Percentiles rank a stretch among this genome's conserved stretches.
These are phyloP conservation scores for Syrphus vitripennis DNA, from an alignment of 2,888 invertebrate genomes.

Conservation along the genomic window DNA sequence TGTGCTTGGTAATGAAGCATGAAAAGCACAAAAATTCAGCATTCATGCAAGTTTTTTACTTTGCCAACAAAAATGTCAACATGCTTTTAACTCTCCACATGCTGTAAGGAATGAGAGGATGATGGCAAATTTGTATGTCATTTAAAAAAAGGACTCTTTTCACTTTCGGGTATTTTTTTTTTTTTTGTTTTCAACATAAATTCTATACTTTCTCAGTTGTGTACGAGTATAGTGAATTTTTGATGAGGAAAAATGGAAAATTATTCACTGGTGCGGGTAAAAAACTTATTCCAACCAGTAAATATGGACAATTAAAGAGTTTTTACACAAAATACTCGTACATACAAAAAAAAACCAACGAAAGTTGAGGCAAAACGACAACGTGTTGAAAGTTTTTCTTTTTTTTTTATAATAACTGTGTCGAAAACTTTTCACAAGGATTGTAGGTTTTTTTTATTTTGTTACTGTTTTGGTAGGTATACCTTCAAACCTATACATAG, in stretches of 20 bases:
- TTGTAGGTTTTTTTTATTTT: background rate
- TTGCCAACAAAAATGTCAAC: conserved; percentile 38
- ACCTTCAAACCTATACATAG: background rate
- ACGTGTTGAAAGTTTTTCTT: conserved; percentile 40
- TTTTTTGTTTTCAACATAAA: no score
- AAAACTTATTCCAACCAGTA: conserved; percentile 52
- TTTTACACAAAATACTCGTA: background rate
- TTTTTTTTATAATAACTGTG: conserved; percentile 6
- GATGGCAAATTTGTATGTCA: conserved; percentile 7
- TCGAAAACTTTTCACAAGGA: background rate
- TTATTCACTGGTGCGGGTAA: conserved; percentile 31
- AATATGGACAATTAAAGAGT: conserved; percentile 60
- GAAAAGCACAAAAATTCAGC: conserved; percentile 13
- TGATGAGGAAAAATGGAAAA: conserved; percentile 55
- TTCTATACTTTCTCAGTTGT: conserved; percentile 19
- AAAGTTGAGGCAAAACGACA: background rate
- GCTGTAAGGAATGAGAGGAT: background rate
- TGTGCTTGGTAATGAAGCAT: background rate
- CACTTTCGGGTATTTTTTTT: conserved; percentile 28
- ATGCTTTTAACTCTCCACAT: conserved; percentile 26
- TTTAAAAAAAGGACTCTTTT: background rate
- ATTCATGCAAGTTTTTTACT: background rate
- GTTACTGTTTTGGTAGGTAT: background rate
- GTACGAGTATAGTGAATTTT: conserved; percentile 37
- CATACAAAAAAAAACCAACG: background rate